phyloP scores from a whole-genome alignment of 2,888 invertebrate genomes.

The Scaptomyza parva region DNA sequence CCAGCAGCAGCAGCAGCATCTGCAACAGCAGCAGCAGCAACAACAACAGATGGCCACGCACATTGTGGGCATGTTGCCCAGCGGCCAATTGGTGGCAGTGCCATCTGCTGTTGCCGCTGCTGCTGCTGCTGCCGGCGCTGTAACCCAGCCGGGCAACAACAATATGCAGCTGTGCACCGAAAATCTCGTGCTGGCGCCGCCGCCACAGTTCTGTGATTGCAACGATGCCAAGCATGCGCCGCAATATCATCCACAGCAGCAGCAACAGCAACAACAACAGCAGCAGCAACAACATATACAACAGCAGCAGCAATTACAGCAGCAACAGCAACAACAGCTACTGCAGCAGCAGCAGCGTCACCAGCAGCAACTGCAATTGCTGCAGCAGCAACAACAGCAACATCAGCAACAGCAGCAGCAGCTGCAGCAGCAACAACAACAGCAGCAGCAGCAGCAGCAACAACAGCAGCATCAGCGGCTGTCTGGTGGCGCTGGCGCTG shows the following conservation, averaged over 20 bases:
- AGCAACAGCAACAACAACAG: conserved; percentile 76
- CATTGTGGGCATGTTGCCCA: conserved; percentile 77
- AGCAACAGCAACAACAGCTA: conserved; percentile 64
- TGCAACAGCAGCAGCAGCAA: conserved; percentile 56
- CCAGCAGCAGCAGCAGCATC: conserved; percentile 38
- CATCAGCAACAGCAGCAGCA: conserved; percentile 71
- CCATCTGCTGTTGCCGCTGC: conserved; percentile 74
- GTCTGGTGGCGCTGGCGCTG: conserved; percentile 69
- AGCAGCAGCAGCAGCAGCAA: conserved; percentile 69
- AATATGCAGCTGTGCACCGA: conserved; percentile 83
- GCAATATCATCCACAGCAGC: conserved; percentile 71
- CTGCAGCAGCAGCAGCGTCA: conserved; percentile 67
- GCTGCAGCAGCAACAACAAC: conserved; percentile 57
- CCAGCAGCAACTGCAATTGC: conserved; percentile 64
- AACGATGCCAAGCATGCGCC: conserved; percentile 86
- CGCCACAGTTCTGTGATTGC: conserved; percentile 95
- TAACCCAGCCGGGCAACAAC: conserved; percentile 69
- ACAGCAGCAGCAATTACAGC: conserved; percentile 57
- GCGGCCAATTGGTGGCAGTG: conserved; percentile 76
- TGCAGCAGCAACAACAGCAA: conserved; percentile 64
- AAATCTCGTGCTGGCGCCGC: conserved; percentile 91
- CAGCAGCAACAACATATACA: conserved; percentile 59
- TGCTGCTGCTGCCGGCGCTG: conserved; percentile 50
- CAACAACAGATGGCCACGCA: conserved; percentile 74
- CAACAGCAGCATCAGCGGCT: conserved; percentile 75